Base-by-base conservation (phyloP, 2,797 vertebrate species). In the Thalassophryne amazonica region DNA sequence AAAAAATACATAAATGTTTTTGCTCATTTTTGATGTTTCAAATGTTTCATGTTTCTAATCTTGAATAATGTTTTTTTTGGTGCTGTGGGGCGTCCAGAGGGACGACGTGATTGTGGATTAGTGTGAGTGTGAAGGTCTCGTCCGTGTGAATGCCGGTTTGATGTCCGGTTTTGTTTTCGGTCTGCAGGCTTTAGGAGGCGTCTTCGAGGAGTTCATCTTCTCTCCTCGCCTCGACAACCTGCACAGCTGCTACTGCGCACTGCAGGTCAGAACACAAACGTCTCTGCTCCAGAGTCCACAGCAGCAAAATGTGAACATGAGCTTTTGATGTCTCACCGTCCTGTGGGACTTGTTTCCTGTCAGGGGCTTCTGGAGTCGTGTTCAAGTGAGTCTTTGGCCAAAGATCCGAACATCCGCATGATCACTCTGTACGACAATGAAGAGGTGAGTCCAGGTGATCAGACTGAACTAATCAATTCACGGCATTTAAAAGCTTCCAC, bases 211-310 rank as follows among this genome's bases (percentile, higher is more conserved):
- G 80, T 99, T 99, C 69, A 96, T 99, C 63, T 99, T 93, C 76
- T 92, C 94, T 4, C 92, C 96, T 8, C 94, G 97, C 12, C 88
- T 99, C 81, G 96, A 99, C 82, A 99, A 99, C 62, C 89, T 99
- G 18, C 97, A 99, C 85, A 99, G 97, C 90, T 98, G 95, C 87
- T 99, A 91, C 90, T 98, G 97, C 3, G 94, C 96, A 68, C 87
- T 99, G 61, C 92, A 96, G 91, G 96, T 98, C 60, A 28, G 33
- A 34, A 20, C 1, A 9, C 19, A 4, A n/a, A n/a, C 4, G 19
- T 22, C 13, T 27, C 1, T 30, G n/a, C n/a, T n/a, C n/a, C n/a
- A n/a, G n/a, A n/a, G n/a, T n/a, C n/a, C n/a, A n/a, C n/a, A n/a
- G n/a, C n/a, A n/a, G n/a, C n/a, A n/a, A n/a, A n/a, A n/a, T n/a